Conservation (phyloP, 2,888 invertebrate species). For the Lochmaea capreae region DNA sequence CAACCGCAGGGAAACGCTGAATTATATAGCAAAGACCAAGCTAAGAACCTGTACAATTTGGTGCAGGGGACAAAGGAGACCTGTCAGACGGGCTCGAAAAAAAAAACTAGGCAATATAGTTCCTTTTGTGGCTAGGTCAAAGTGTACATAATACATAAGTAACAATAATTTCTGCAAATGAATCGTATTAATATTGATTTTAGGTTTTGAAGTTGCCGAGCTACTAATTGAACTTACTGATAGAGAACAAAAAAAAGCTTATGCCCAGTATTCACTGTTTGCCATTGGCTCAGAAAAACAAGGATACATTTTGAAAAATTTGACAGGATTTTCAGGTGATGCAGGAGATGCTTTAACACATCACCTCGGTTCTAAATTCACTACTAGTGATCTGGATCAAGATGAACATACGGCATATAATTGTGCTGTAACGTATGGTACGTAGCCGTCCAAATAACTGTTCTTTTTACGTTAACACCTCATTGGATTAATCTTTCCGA, state of each 20-base stretch:
- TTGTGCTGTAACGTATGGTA: slow-evolving; percentile 7
- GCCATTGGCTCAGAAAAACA: neutral
- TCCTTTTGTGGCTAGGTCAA: too few relatives aligned
- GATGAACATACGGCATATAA: slow-evolving; percentile 4
- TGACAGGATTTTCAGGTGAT: slow-evolving; percentile 21
- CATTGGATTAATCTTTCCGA: too few relatives aligned
- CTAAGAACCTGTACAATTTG: too few relatives aligned
- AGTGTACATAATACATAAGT: too few relatives aligned
- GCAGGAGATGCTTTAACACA: slow-evolving; percentile 23
- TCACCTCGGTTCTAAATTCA: slow-evolving; percentile 19
- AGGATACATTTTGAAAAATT: slow-evolving; percentile 1
- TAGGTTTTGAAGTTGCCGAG: neutral
- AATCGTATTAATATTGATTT: neutral
- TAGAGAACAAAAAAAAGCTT: neutral
- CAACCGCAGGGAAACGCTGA: too few relatives aligned
- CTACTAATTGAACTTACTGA: slow-evolving; percentile 18
- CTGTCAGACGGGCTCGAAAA: too few relatives aligned
- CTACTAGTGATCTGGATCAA: slow-evolving; percentile 24
- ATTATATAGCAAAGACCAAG: too few relatives aligned
- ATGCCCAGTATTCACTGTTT: neutral
- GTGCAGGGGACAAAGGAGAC: too few relatives aligned
- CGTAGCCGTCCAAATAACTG: too few relatives aligned
- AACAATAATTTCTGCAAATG: too few relatives aligned
- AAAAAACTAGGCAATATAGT: too few relatives aligned
- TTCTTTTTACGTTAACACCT: too few relatives aligned